Base-by-base conservation (phyloP, 2,888 invertebrate species). In the Lamproptera curius region DNA sequence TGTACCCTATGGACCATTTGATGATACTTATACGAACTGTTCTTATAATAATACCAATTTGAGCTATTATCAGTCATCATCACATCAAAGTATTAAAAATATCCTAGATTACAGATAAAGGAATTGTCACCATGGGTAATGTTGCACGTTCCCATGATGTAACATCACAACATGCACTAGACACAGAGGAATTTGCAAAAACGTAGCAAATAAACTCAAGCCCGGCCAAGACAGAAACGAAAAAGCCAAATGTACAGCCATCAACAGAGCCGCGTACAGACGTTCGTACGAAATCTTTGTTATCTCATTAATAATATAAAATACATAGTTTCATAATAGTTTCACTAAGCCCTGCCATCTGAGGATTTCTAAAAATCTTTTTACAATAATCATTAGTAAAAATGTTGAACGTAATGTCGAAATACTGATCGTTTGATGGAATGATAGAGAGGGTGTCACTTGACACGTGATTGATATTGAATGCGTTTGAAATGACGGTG, bases 1-100 rank as follows among this genome's bases (percentile, higher is more conserved):
- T 94, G 93, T 38, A 94, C 92, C 70, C 93, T 91, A 64, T 28
- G 20, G n/a, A 46, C n/a, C 16, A 17, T 23, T 23, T 41, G 10
- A 49, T 26, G 13, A 6, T 2, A 31, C 6, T 31, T 31, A n/a
- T 11, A n/a, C 5, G 13, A 31, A 9, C 31, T 11, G 31, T 31
- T 5, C 39, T 6, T 16, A 16, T 9, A 37, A 1, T 10, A 38
- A 43, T 10, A 10, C 40, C 36, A 2, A 49, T n/a, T n/a, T n/a
- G n/a, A 34, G 31, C 16, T 26, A 40, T 40, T 26, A 34, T 16
- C 41, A 45, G 48, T 33, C 11, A 41, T 34, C 15, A 28, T 37
- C 16, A 34, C 11, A 36, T 39, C 4, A 11, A 39, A 23, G 8
- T 13, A 45, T 33, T 31, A 1, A 31, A 46, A 46, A 51, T 11